Conservation (phyloP, 2,113 vertebrate species). For the Eonycteris spelaea region DNA sequence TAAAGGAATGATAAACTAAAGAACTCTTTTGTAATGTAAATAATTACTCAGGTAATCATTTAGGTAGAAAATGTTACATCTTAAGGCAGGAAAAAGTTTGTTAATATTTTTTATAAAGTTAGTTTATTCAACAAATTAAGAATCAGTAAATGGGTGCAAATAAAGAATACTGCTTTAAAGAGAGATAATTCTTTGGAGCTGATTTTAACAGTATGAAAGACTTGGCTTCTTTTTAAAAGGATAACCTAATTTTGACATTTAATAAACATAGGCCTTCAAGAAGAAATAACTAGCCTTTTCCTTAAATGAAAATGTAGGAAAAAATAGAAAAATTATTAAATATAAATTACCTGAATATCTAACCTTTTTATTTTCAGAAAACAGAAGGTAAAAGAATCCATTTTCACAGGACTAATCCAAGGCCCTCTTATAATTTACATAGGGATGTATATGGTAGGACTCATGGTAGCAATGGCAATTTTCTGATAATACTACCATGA, state of each 20-base stretch:
- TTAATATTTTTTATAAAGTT: constrained; percentile 26
- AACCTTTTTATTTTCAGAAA: background rate
- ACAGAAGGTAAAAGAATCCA: background rate
- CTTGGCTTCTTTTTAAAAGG: constrained; percentile 20
- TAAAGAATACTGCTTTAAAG: background rate
- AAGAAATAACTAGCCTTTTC: background rate
- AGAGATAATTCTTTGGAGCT: background rate
- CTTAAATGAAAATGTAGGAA: background rate
- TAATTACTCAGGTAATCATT: background rate
- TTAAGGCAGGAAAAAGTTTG: constrained; percentile 45
- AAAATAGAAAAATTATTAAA: background rate
- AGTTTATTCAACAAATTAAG: constrained; percentile 28
- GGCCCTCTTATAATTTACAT: background rate
- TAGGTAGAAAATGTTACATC: constrained; percentile 9
- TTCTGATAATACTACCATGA: background rate
- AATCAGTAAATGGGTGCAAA: background rate
- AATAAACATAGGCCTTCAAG: background rate
- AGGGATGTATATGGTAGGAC: background rate
- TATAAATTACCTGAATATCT: background rate
- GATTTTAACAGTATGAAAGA: background rate
- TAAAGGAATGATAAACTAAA: background rate
- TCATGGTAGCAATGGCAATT: background rate
- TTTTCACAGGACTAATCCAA: background rate
- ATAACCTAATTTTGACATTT: background rate
- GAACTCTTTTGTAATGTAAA: background rate